These are phyloP conservation scores for Anthoscopus minutus DNA, from an alignment of 2,113 vertebrate species.

Conservation along the genomic window DNA sequence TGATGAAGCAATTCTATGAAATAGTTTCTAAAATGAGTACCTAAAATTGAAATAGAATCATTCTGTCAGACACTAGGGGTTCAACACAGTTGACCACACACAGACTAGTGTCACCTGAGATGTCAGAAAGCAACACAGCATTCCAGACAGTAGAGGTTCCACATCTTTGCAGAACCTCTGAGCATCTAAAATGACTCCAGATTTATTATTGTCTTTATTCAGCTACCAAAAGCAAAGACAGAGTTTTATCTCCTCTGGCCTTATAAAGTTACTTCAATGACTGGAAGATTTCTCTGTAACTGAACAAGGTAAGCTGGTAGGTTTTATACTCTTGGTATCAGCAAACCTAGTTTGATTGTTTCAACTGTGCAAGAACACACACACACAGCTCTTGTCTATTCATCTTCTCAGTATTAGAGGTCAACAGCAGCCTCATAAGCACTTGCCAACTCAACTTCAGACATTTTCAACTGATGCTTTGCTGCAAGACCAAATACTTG, in stretches of 20 bases:
- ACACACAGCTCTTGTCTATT: not conserved
- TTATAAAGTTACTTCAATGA: not conserved
- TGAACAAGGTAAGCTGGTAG: not conserved
- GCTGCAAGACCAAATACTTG: not conserved
- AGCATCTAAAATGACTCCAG: not conserved
- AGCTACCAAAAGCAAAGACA: not conserved
- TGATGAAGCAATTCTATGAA: not conserved
- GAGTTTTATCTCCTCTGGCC: not conserved
- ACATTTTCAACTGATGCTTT: not conserved
- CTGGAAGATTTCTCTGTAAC: not conserved
- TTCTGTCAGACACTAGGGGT: not conserved
- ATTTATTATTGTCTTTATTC: not conserved
- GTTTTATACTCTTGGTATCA: not conserved
- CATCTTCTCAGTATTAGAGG: not conserved
- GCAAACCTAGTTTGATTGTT: not conserved
- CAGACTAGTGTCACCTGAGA: not conserved
- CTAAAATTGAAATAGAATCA: not conserved
- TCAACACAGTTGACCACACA: not conserved
- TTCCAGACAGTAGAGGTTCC: not conserved
- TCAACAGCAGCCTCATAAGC: not conserved
- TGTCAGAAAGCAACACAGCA: not conserved
- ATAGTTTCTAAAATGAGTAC: not conserved
- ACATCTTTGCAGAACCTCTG: not conserved
- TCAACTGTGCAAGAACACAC: not conserved
- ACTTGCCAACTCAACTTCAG: not conserved